phyloP scores from a whole-genome alignment of 2,888 invertebrate species.

The Chymomyza fuscimana region DNA sequence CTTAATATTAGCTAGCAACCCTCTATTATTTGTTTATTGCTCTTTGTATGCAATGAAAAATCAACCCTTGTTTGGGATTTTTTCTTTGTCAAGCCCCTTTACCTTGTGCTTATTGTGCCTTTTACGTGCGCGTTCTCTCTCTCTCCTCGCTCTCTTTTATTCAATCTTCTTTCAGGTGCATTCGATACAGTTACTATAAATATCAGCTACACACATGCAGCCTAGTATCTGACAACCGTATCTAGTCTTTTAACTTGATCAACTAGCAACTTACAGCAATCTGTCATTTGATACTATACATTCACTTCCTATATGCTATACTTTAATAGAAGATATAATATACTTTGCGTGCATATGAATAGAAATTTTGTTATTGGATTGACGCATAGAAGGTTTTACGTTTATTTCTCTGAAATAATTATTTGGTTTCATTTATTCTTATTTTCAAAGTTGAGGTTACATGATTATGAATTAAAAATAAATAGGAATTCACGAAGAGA shows the following conservation, averaged over 20 bases:
- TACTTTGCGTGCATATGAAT: slow-evolving; percentile 17
- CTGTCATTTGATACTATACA: slow-evolving; percentile 17
- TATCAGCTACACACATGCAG: neutral
- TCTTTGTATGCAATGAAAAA: neutral
- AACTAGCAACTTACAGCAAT: neutral
- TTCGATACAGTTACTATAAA: neutral
- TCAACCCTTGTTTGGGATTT: slow-evolving; percentile 25
- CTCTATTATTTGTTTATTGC: neutral
- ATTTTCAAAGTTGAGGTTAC: too few species aligned
- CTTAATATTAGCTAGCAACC: slow-evolving; percentile 7
- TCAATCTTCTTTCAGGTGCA: neutral
- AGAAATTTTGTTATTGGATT: too few species aligned
- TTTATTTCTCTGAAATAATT: too few species aligned
- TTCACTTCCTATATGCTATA: slow-evolving; percentile 6
- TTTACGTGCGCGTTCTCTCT: neutral
- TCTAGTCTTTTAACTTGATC: neutral
- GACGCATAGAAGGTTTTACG: too few species aligned
- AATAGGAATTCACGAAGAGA: too few species aligned
- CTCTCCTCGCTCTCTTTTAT: slow-evolving; percentile 24
- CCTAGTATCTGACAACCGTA: slow-evolving; percentile 19
- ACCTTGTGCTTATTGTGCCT: neutral
- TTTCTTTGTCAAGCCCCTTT: slow-evolving; percentile 16
- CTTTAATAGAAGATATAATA: slow-evolving; percentile 25
- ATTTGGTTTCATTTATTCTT: too few species aligned
- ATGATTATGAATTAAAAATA: too few species aligned